phyloP scores from a whole-genome alignment of 2,888 invertebrate species.

The Pyrrhosoma nymphula region DNA sequence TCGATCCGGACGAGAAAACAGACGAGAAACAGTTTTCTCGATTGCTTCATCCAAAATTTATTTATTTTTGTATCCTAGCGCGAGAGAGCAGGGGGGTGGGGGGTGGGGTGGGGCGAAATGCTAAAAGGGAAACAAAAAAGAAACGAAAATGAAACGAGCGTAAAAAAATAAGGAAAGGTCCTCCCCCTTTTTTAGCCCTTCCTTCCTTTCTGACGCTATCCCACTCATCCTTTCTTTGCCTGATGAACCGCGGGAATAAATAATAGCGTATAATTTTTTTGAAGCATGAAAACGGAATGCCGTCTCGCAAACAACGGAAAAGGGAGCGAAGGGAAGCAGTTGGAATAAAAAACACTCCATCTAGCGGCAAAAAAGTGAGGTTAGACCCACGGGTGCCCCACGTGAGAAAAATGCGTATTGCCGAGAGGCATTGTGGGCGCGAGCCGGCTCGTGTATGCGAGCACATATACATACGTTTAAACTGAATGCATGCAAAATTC shows the following conservation, averaged over 20 bases:
- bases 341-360: not conserved
- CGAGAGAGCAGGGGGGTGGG: no score
- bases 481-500: not conserved
- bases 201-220: not conserved
- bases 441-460: not conserved
- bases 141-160: not conserved
- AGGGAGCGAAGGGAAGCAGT: not conserved
- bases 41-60: constrained; percentile 19
- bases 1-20: constrained; percentile 8
- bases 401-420: not conserved
- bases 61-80: not conserved
- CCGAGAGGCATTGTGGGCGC: not conserved
- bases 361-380: not conserved
- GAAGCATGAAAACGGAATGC: not conserved
- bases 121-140: not conserved
- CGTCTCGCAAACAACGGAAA: not conserved
- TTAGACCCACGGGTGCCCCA: not conserved
- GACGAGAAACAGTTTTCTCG: not conserved
- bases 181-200: not conserved
- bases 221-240: not conserved
- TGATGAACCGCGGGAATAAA: not conserved
- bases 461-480: not conserved
- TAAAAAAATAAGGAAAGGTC: not conserved
- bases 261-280: not conserved
- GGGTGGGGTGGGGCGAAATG: not conserved